phyloP scores from a whole-genome alignment of 1,140 invertebrate species.

The Drosophila asahinai region DNA sequence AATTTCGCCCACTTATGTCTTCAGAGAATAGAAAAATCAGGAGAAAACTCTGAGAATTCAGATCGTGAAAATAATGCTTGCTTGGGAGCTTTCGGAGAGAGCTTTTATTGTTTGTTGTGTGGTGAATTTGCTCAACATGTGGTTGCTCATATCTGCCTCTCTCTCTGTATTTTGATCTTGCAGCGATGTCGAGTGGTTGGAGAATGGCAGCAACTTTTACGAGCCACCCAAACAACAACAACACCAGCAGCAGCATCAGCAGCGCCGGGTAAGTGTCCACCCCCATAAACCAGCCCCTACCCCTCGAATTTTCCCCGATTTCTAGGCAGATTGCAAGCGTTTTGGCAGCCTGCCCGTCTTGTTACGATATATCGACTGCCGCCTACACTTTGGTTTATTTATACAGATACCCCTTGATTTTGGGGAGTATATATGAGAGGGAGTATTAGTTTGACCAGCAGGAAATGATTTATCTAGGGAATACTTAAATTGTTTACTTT shows the following conservation, averaged over 20 bases:
- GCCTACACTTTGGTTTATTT: constrained; percentile 73
- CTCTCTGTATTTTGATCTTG: constrained; percentile 52
- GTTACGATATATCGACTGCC: constrained; percentile 71
- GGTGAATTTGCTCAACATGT: constrained; percentile 77
- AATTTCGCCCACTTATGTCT: background rate
- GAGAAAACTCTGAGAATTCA: background rate
- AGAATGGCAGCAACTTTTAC: constrained; percentile 74
- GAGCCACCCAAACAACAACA: constrained; percentile 63
- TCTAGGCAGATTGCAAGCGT: constrained; percentile 61
- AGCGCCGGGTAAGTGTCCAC: constrained; percentile 65
- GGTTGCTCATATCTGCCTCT: constrained; percentile 46
- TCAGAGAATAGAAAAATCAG: background rate
- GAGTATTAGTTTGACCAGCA: constrained; percentile 5
- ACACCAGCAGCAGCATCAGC: constrained; percentile 54
- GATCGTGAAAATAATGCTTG: background rate
- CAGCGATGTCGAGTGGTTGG: constrained; percentile 75
- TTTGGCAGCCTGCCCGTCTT: constrained; percentile 75
- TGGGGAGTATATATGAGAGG: background rate
- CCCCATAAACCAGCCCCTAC: constrained; percentile 13
- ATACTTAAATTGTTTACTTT: too few relatives aligned
- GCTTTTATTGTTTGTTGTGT: constrained; percentile 67
- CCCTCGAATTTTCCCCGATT: constrained; percentile 26
- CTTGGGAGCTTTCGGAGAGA: constrained; percentile 28
- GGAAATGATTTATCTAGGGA: too few relatives aligned
- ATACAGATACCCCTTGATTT: constrained; percentile 34